Conservation (phyloP, 2,888 invertebrate species). For the Eueremaeus valkanovi region DNA sequence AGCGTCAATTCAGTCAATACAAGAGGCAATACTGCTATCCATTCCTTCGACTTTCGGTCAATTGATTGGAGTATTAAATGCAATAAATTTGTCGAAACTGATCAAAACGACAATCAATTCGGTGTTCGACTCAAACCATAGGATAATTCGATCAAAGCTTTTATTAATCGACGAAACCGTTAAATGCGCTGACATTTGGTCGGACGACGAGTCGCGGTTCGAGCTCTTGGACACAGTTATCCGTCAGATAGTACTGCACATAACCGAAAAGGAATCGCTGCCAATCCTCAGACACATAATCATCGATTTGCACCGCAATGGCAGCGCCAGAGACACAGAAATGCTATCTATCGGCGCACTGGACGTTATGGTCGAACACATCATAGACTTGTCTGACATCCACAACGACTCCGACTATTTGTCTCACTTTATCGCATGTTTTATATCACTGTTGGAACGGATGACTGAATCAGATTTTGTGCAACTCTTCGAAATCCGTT, state of each 20-base stretch:
- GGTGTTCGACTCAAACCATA: slow-evolving; percentile 11
- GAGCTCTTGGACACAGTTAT: slow-evolving; percentile 77
- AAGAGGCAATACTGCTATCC: slow-evolving; percentile 19
- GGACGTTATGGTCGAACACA: slow-evolving; percentile 42
- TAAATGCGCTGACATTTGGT: slow-evolving; percentile 68
- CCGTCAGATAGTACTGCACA: slow-evolving; percentile 75
- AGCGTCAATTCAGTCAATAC: slow-evolving; percentile 27
- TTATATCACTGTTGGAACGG: slow-evolving; percentile 77
- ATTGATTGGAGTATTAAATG: slow-evolving; percentile 58
- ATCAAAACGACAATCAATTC: slow-evolving; percentile 62
- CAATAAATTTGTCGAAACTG: slow-evolving; percentile 72
- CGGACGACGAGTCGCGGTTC: slow-evolving; percentile 73
- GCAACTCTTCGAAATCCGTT: slow-evolving; percentile 70
- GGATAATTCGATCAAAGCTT: slow-evolving; percentile 62
- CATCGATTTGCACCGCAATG: slow-evolving; percentile 55
- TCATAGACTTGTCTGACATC: slow-evolving; percentile 38
- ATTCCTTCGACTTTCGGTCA: slow-evolving; percentile 54
- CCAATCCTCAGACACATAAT: slow-evolving; percentile 83
- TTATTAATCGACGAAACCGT: slow-evolving; percentile 76
- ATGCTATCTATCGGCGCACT: slow-evolving; percentile 46
- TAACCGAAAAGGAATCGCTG: slow-evolving; percentile 76
- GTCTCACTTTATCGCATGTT: slow-evolving; percentile 57
- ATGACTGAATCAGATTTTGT: slow-evolving; percentile 83
- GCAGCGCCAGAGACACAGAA: slow-evolving; percentile 44
- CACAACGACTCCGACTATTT: slow-evolving; percentile 26